A percentile compares a stretch with the other conserved stretches of the same genome.
These are phyloP conservation scores for Bradypodion ventrale DNA, from an alignment of 2,797 vertebrate genomes.

Conservation along the genomic window DNA sequence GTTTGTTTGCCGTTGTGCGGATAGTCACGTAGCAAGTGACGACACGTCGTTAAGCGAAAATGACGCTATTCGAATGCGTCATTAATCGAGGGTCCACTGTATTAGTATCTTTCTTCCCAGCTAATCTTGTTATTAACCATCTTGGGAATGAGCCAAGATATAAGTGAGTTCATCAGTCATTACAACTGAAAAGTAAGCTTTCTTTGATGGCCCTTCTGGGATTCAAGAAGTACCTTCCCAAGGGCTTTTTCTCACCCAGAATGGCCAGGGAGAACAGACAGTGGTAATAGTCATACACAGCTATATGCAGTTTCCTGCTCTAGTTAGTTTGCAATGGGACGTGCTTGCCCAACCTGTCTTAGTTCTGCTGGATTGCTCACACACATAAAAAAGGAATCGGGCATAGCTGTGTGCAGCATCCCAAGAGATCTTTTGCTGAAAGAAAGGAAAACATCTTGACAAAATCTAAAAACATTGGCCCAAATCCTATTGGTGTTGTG, in stretches of 20 bases:
- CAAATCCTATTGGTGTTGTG: background rate
- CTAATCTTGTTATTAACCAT: too few species aligned
- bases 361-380: background rate
- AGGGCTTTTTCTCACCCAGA: background rate
- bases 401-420: background rate
- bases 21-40: too few species aligned
- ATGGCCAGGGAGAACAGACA: background rate
- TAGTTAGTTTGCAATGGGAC: background rate
- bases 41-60: too few species aligned
- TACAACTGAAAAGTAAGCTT: too few species aligned
- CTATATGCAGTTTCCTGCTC: background rate
- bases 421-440: background rate
- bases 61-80: too few species aligned
- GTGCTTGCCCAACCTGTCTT: background rate
- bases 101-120: too few species aligned
- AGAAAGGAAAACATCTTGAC: background rate
- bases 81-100: too few species aligned
- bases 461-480: too few species aligned
- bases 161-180: too few species aligned
- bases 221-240: background rate
- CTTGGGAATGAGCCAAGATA: too few species aligned
- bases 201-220: background rate
- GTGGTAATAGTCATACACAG: too few species aligned
- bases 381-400: background rate
- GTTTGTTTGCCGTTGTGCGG: too few species aligned